Evolutionary conservation across 2,113 vertebrate genomes (phyloP).

Genomic region (Hippocampus zosterae): DNA sequence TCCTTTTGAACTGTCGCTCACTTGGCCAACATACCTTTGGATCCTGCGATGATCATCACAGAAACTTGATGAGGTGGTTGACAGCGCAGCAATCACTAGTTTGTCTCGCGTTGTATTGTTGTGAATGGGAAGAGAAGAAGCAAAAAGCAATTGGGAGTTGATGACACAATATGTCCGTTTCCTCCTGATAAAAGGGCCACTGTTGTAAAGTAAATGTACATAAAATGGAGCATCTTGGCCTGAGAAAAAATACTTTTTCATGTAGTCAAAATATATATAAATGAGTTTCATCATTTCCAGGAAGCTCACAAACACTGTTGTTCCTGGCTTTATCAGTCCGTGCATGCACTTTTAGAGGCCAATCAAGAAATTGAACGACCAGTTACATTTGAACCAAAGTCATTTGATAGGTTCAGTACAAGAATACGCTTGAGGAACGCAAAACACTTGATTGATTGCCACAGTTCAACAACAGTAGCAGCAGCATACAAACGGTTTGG

Average conservation of each 20-base stretch:
- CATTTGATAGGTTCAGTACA: not conserved
- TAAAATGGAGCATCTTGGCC: conserved; percentile 46
- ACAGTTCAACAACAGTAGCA: not conserved
- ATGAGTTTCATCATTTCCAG: conserved; percentile 33
- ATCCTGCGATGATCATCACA: conserved; percentile 7
- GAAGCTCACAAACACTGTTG: conserved; percentile 13
- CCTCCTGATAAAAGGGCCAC: conserved; percentile 33
- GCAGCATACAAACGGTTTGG: conserved; percentile 13
- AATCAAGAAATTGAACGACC: not conserved
- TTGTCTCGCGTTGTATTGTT: not conserved
- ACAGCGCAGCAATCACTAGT: not conserved
- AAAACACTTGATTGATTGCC: not conserved
- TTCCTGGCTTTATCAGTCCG: not conserved
- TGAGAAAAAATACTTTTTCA: conserved; percentile 41
- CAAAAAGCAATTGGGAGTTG: not conserved
- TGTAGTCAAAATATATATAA: conserved; percentile 20
- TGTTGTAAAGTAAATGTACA: conserved; percentile 69
- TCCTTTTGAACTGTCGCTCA: conserved; percentile 8
- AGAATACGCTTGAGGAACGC: not conserved
- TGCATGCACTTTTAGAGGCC: conserved; percentile 1
- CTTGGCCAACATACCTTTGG: not conserved
- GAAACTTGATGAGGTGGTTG: not conserved
- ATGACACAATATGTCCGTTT: conserved; percentile 17
- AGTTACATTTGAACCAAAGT: not conserved
- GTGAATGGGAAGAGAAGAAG: not conserved